Evolutionary conservation across 2,797 vertebrate species (phyloP), one percentile per base, ranked within the genome.

Genomic region (Microchirus variegatus): DNA sequence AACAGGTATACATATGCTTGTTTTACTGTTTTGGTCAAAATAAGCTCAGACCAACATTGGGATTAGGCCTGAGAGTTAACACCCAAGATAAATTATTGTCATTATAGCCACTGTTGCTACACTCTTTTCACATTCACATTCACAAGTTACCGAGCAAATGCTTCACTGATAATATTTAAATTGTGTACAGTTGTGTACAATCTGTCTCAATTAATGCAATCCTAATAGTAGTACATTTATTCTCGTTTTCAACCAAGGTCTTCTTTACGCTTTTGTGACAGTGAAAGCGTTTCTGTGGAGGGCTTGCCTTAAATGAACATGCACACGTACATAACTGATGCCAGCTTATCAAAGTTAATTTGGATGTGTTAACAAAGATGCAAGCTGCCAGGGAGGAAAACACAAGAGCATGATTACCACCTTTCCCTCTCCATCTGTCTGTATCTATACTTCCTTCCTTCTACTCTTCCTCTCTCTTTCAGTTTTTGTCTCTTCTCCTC

Each of bases 331-430:
- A 37, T 45, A 19, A 44, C 63, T 49, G 70, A 70, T 61, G 75
- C 77, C 78, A 75, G 57, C 64, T 80, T 73, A 80, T 86, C 73
- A 86, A 76, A 85, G 85, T 80, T 86, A 51, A 85, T 83, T 87
- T 82, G 59, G 75, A 82, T 81, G 70, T 76, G 60, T 73, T 78
- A 83, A 82, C 81, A 74, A 76, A 59, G 70, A 85, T 74, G 66
- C 65, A 52, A 70, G 66, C 73, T 65, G 67, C 77, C 64, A 66
- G 60, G 73, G 63, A 74, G 64, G 63, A 78, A 82, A 84, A 82
- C 70, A 80, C 59, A 74, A 63, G 54, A 68, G 65, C 54, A 63
- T 22, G 18, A 71, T 78, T 75, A 68, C 68, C 58, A 75, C 70
- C 63, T 77, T 65, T 70, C 63, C 55, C 41, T 72, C 50, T 76